A percentile compares a stretch with the other conserved stretches of the same genome.
Conservation (phyloP, 2,797 vertebrate genomes). For the Danio tinwini region DNA sequence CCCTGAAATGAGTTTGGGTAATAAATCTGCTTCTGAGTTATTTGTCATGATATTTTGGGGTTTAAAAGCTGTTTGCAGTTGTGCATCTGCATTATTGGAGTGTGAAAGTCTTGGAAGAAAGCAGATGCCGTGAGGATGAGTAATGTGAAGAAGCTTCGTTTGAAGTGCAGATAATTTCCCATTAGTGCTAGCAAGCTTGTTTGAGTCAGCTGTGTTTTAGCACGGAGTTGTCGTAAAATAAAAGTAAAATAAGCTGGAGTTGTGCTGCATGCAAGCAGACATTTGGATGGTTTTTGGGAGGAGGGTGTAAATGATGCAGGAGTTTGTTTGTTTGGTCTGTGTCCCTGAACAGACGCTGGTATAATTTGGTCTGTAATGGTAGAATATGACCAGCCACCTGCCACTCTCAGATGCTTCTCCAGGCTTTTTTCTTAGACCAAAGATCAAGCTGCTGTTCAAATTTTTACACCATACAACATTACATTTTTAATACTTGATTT, state of each 20-base stretch:
- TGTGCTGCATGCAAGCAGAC: neutral
- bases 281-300: neutral
- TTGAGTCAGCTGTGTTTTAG: neutral
- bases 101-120: conserved; percentile 10
- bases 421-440: neutral
- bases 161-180: neutral
- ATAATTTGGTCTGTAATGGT: neutral
- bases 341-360: neutral
- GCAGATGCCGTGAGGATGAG: neutral
- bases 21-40: neutral
- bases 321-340: neutral
- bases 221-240: neutral
- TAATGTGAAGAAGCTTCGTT: neutral
- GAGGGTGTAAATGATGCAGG: neutral
- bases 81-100: neutral
- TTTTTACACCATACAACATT: no score
- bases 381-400: conserved; percentile 30
- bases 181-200: conserved; percentile 6
- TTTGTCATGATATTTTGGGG: neutral
- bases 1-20: neutral
- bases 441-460: neutral
- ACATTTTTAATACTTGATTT: neutral
- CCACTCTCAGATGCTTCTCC: conserved; percentile 45
- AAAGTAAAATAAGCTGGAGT: neutral
- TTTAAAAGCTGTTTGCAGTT: neutral